Percentiles rank a stretch among this genome's conserved stretches.
Evolutionary conservation across 1,140 invertebrate species (phyloP).

Genomic region (Drosophila nannoptera): DNA sequence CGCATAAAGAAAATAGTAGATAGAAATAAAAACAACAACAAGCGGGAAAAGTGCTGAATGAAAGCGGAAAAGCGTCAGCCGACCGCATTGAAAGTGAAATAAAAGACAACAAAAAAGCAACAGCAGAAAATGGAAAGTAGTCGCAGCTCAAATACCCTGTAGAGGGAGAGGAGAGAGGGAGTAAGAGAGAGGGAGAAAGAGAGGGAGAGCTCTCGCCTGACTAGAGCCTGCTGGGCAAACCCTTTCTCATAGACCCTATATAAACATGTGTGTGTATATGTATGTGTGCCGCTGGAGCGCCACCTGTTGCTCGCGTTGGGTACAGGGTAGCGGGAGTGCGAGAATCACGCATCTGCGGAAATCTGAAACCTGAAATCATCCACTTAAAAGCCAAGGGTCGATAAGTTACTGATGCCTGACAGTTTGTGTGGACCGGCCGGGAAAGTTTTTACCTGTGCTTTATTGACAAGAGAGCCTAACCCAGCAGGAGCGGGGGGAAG

Average conservation of each 20-base stretch:
- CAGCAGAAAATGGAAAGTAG: too few relatives aligned
- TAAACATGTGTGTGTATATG: too few relatives aligned
- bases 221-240: too few relatives aligned
- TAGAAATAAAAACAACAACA: slow-evolving; percentile 39
- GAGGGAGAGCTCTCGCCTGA: too few relatives aligned
- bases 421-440: slow-evolving; percentile 59
- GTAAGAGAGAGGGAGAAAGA: too few relatives aligned
- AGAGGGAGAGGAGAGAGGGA: not conserved
- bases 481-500: too few relatives aligned
- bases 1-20: slow-evolving; percentile 55
- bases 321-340: too few relatives aligned
- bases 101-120: slow-evolving; percentile 42
- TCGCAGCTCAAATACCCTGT: too few relatives aligned
- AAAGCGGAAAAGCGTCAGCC: slow-evolving; percentile 17
- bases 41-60: slow-evolving; percentile 23
- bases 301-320: too few relatives aligned
- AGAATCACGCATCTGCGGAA: too few relatives aligned
- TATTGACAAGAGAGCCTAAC: slow-evolving; percentile 23
- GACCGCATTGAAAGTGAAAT: slow-evolving; percentile 66
- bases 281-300: too few relatives aligned
- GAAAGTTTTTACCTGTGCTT: slow-evolving; percentile 34
- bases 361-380: slow-evolving; percentile 73
- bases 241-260: too few relatives aligned
- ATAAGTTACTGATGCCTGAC: slow-evolving; percentile 76
- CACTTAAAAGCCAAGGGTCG: slow-evolving; percentile 76